Evolutionary conservation across 1,140 invertebrate species (phyloP), one percentile per base, ranked within the genome.

Genomic region (Drosophila lowei): DNA sequence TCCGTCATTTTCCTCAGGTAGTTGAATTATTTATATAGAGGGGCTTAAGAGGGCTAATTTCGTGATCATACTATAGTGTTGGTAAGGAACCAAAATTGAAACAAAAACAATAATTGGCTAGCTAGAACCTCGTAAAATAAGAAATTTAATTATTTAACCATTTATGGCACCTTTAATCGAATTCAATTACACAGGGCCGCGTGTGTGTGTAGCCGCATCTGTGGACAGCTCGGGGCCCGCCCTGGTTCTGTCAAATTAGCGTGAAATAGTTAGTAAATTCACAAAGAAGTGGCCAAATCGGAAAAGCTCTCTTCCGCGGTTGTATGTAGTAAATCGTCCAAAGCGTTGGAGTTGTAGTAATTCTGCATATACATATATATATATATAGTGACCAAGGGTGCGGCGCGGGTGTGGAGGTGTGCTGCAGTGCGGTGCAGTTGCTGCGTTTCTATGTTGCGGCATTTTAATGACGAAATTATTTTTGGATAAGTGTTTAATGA

Each of bases 401-500:
- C 18, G 30, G 42, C 15, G 42, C 34, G 21, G 38, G 34, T 21
- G 48, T 44, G 34, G 11, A 38, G 7, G 25, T 13, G 44, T 23
- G 15, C 3, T 25, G 23, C 23, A 25, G 23, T 28, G 43, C 13
- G 49, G 34, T 58, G 59, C 50, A 70, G 56, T 62, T 62, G 62
- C 28, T 53, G 44, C 47, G 46, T 43, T 77, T 61, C 46, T 57
- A 85, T 86, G 78, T 76, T 72, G 74, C 55, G 60, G 70, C 76
- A 65, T 72, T 71, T 88, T 74, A 52, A 77, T 72, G 58, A 67
- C 55, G 53, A 56, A 79, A 78, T 84, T 88, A 88, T 88, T 79
- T 88, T 89, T 79, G 84, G 84, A 77, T 77, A 78, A 89, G 64
- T 77, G 72, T 70, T 83, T 79, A 80, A 76, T 62, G 59, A 62